phyloP scores from a whole-genome alignment of 2,888 invertebrate species.

The Resseliella maxima region DNA sequence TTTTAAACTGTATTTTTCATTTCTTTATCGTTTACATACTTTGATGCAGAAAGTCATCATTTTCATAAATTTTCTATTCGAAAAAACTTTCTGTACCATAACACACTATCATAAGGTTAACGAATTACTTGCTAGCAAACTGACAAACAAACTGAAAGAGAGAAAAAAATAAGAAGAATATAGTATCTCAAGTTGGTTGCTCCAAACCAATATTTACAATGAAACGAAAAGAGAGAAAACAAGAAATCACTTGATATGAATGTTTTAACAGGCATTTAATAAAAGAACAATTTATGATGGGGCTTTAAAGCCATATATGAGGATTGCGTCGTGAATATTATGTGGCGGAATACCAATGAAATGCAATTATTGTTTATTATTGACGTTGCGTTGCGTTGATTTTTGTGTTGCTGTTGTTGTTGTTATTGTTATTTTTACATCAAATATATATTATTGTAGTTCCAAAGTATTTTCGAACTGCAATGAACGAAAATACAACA shows the following conservation, averaged over 20 bases:
- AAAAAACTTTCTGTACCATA: neutral
- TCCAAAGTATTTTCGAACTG: neutral
- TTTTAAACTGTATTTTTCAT: too few relatives aligned
- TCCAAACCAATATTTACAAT: neutral
- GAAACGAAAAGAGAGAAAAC: constrained; percentile 12
- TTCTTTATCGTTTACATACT: too few relatives aligned
- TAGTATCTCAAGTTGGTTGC: neutral
- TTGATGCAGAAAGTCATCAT: too few relatives aligned
- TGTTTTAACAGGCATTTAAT: constrained; percentile 39
- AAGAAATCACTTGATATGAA: constrained; percentile 44
- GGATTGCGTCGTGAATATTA: constrained; percentile 18
- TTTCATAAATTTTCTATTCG: neutral
- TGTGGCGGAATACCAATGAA: constrained; percentile 39
- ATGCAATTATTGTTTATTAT: constrained; percentile 44
- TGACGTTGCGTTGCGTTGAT: constrained; percentile 28
- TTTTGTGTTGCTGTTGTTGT: neutral
- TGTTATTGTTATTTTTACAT: too few relatives aligned
- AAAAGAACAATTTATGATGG: constrained; percentile 22
- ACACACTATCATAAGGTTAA: neutral
- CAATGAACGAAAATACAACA: too few relatives aligned
- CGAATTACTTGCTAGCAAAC: neutral
- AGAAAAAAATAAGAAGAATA: neutral
- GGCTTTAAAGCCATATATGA: neutral
- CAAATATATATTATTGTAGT: neutral
- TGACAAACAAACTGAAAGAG: neutral